Evolutionary conservation across 2,888 invertebrate genomes (phyloP), one percentile per base, ranked within the genome.

Genomic region (Melanophora roralis): DNA sequence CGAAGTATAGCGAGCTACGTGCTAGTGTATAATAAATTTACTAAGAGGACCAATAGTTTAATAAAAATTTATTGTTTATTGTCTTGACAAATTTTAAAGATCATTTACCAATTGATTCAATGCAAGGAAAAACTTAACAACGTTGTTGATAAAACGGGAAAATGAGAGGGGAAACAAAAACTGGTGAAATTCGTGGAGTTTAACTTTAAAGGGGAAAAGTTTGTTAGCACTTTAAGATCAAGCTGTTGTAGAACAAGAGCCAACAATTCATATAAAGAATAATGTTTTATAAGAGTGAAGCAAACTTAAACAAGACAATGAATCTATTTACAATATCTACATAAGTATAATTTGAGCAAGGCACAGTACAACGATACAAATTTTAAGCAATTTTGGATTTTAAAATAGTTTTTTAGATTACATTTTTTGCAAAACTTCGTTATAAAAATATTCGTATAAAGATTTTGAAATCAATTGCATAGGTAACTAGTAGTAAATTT

Each of bases 181-280:
- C 32, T n/a, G 55, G n/a, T 57, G 27, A 64, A 60, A 64, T 36
- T 45, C 57, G 32, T 40, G 40, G n/a, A 74, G 67, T 76, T 76
- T 62, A 75, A 45, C 60, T 34, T 19, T 68, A 21, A 57, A 19
- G 49, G 40, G 40, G 16, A 38, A 74, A 80, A 80, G 75, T 80
- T 80, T 67, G 72, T 75, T 75, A 75, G 72, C 79, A 80, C 64
- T 72, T 51, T 23, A 59, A 71, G 71, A 60, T 55, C 19, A 43
- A 19, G 51, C 45, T 32, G 27, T 19, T 16, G 38, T 21, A 23
- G 32, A 32, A 38, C 57, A 11, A 73, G 12, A 57, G 40, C 27
- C 57, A 11, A 73, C 16, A 57, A 34, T 49, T 55, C 68, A 71
- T 53, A 67, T 55, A 79, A 71, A 76, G 75, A 76, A 62, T 76